These are phyloP conservation scores for Aricia agestis DNA, from an alignment of 1,140 invertebrate genomes.

Conservation along the genomic window DNA sequence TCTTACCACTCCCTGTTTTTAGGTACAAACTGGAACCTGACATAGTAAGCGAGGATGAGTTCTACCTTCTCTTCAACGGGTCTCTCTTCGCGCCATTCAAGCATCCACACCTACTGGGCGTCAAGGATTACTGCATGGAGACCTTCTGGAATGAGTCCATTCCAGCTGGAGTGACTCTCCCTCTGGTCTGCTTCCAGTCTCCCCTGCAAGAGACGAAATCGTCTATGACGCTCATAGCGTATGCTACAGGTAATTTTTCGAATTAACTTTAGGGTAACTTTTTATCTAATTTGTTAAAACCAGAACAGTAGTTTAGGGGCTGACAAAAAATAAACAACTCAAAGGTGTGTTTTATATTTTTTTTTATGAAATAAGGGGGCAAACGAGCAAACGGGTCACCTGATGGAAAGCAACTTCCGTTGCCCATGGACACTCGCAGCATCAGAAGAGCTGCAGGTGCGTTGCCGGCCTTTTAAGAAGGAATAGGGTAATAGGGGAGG, in stretches of 20 bases:
- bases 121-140: conserved; percentile 77
- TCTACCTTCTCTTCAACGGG: conserved; percentile 78
- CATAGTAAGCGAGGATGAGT: conserved; percentile 70
- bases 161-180: conserved; percentile 59
- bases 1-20: not conserved
- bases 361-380: too few relatives aligned
- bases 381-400: too few relatives aligned
- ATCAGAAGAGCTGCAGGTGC: too few relatives aligned
- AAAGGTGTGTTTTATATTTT: too few relatives aligned
- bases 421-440: too few relatives aligned
- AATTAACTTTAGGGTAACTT: not conserved
- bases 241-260: conserved; percentile 46
- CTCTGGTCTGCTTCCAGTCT: conserved; percentile 66
- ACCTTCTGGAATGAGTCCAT: conserved; percentile 66
- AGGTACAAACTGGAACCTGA: conserved; percentile 77
- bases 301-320: too few relatives aligned
- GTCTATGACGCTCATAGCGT: conserved; percentile 55
- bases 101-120: conserved; percentile 64
- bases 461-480: too few relatives aligned
- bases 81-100: conserved; percentile 75
- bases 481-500: too few relatives aligned
- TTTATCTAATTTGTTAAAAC: conserved; percentile 2
- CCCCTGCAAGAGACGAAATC: conserved; percentile 45
- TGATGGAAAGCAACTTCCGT: too few relatives aligned
- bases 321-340: too few relatives aligned